These are phyloP conservation scores for Trachelipus rathkii DNA, from an alignment of 1,140 invertebrate genomes.

Conservation along the genomic window DNA sequence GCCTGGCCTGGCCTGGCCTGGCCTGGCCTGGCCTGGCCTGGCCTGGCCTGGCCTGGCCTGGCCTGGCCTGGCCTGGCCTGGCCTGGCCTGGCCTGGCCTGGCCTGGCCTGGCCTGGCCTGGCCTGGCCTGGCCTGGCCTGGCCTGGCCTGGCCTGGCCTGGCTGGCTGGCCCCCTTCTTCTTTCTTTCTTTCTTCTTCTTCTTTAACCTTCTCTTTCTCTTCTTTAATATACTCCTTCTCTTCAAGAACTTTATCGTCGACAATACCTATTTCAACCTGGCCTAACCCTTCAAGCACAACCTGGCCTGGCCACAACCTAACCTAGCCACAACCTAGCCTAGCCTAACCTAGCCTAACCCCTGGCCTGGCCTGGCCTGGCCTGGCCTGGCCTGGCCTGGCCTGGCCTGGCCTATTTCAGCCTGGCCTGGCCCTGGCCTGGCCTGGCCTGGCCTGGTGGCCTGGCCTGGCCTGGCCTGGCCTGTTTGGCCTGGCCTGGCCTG, in stretches of 20 bases:
- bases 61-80: slow-evolving; percentile 23
- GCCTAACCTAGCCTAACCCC: too few relatives aligned
- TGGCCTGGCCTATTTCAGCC: slow-evolving; percentile 20
- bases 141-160: slow-evolving; percentile 16
- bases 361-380: slow-evolving; percentile 25
- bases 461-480: too few relatives aligned
- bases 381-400: slow-evolving; percentile 35
- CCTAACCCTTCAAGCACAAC: neutral
- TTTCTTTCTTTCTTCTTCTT: too few relatives aligned
- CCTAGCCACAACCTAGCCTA: slow-evolving; percentile 19
- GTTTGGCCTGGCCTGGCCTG: slow-evolving; percentile 30
- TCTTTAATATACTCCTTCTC: too few relatives aligned
- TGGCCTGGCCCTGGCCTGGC: too few relatives aligned
- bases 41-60: slow-evolving; percentile 4
- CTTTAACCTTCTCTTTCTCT: too few relatives aligned
- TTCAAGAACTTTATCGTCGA: neutral
- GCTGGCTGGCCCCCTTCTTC: neutral
- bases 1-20: slow-evolving; percentile 22
- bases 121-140: slow-evolving; percentile 2
- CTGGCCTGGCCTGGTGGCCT: too few relatives aligned
- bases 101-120: neutral
- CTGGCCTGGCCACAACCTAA: neutral
- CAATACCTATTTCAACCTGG: neutral
- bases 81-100: slow-evolving; percentile 22
- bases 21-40: slow-evolving; percentile 20